Evolutionary conservation across 2,797 vertebrate species (phyloP).

Genomic region (Arrhamphus sclerolepis): DNA sequence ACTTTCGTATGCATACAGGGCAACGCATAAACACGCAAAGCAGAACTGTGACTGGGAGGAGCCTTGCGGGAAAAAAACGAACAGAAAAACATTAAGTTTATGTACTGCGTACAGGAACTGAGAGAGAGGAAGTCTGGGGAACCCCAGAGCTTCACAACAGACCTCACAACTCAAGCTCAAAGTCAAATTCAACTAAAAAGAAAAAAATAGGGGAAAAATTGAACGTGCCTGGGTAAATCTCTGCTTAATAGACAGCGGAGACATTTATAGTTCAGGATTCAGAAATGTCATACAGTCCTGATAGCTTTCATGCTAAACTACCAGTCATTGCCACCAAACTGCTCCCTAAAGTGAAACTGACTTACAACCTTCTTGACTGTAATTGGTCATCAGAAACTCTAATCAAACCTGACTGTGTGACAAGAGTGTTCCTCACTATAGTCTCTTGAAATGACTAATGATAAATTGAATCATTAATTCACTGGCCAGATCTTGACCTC

Average conservation of each 20-base stretch:
- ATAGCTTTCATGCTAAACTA: too few species aligned
- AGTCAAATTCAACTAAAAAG: slow-evolving; percentile 10
- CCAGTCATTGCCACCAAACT: too few species aligned
- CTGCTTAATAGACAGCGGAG: slow-evolving; percentile 8
- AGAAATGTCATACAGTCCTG: too few species aligned
- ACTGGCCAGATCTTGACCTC: slow-evolving; percentile 33
- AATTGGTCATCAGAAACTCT: background rate
- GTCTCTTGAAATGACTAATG: slow-evolving; percentile 12
- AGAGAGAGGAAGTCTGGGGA: background rate
- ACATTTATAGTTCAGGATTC: too few species aligned
- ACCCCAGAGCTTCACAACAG: too few species aligned
- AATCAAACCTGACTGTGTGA: slow-evolving; percentile 56
- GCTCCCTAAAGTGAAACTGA: slow-evolving; percentile 28
- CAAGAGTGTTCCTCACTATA: slow-evolving; percentile 39
- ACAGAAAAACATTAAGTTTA: slow-evolving; percentile 38
- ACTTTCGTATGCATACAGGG: too few species aligned
- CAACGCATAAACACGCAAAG: background rate
- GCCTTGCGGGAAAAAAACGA: slow-evolving; percentile 38
- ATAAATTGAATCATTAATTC: slow-evolving; percentile 29
- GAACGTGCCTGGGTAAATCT: slow-evolving; percentile 15
- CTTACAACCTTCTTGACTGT: slow-evolving; percentile 6
- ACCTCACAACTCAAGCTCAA: slow-evolving; percentile 44
- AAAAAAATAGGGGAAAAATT: background rate
- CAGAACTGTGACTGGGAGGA: slow-evolving; percentile 34
- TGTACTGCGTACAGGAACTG: slow-evolving; percentile 10